Base-by-base conservation (phyloP, 2,797 vertebrate species). In the Acrossocheilus wenchowensis region DNA sequence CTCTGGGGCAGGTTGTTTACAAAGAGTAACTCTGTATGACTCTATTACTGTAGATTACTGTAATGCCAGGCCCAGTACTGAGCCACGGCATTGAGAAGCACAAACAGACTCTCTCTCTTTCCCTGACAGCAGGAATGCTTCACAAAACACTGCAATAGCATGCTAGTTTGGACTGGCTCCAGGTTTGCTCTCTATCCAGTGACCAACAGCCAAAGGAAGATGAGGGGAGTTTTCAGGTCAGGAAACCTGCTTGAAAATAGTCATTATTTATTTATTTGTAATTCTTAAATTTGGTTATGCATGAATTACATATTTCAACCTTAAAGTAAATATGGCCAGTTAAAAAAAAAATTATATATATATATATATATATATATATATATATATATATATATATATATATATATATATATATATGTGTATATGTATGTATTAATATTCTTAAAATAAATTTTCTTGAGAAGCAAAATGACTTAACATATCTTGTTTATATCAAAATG, bases 121-220 rank as follows among this genome's bases (percentile, higher is more conserved):
- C 26, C 48, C 82, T 69, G 60, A 77, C 78, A 82, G 68, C 78
- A 73, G 87, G 87, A 88, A 85, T 85, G 87, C 82, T 87, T 84
- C 60, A 75, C 69, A 68, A 75, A 87, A 57, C 66, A 19, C 30
- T 68, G 66, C 66, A 69, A 10, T 2, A 69, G 34, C 66, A 39
- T 39, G 34, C 39, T 81, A 39, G 80, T 69, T 80, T 82, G 83
- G 83, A 88, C 60, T 66, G 39, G 54, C 60, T 81, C 87, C 83
- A 85, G 78, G 64, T 81, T 69, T 57, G 41, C 86, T 81, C 36
- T 66, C 82, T 26, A 21, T 81, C 41, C 78, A 50, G 26, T 39
- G 84, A 86, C 84, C 48, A 66, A 68, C 39, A 21, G n/a, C 41
- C 69, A 34, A 62, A 74, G 69, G 17, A 71, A 74, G 36, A 81